phyloP scores from a whole-genome alignment of 2,888 invertebrate genomes.

The Tenodera sinensis region DNA sequence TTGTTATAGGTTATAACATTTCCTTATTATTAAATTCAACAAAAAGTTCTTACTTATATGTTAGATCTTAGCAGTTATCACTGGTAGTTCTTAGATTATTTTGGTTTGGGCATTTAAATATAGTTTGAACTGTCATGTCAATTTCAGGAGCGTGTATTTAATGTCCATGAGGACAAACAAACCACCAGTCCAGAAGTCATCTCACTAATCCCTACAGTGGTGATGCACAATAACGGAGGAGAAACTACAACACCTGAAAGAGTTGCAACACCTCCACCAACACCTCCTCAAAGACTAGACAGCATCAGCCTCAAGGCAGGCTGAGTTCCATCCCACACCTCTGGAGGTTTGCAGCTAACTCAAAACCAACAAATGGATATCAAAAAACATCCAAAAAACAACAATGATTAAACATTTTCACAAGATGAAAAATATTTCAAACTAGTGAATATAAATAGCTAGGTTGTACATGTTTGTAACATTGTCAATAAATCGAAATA shows the following conservation, averaged over 20 bases:
- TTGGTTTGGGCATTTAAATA: neutral
- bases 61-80: too few species aligned
- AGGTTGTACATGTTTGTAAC: conserved; percentile 28
- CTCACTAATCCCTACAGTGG: conserved; percentile 61
- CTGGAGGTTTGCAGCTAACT: neutral
- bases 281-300: conserved; percentile 57
- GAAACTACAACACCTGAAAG: conserved; percentile 51
- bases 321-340: conserved; percentile 14
- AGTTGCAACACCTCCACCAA: conserved; percentile 51
- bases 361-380: neutral
- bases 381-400: neutral
- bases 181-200: conserved; percentile 61
- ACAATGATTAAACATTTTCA: neutral
- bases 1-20: too few species aligned
- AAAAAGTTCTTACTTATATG: too few species aligned
- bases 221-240: conserved; percentile 52
- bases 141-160: conserved; percentile 57
- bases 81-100: too few species aligned
- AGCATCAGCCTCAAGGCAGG: conserved; percentile 43
- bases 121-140: neutral
- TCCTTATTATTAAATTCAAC: too few species aligned
- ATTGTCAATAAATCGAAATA: conserved; percentile 19
- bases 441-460: neutral
- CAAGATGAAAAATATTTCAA: neutral
- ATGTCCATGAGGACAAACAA: conserved; percentile 38